Conservation (phyloP, 2,113 vertebrate species). For the Dicrurus megarhynchus region DNA sequence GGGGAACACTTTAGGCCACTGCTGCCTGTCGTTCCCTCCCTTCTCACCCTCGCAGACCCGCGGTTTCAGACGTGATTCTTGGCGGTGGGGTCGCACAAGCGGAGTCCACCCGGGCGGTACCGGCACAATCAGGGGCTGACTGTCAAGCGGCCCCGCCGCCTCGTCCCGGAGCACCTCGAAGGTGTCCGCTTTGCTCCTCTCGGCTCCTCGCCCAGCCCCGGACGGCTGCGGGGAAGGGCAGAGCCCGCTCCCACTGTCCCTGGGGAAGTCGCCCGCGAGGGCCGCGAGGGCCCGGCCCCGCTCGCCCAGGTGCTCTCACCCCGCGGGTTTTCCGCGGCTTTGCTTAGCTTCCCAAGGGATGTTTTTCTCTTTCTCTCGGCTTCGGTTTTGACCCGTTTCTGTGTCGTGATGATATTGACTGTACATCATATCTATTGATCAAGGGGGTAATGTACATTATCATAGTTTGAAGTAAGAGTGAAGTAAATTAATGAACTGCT, state of each 20-base stretch:
- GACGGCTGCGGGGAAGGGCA: neutral
- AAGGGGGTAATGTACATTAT: conserved; percentile 63
- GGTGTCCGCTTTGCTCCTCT: neutral
- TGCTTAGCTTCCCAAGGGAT: neutral
- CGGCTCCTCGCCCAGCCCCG: neutral
- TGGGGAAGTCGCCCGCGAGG: neutral
- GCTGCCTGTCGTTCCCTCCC: neutral
- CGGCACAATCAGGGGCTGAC: neutral
- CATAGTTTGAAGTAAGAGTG: conserved; percentile 72
- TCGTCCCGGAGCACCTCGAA: neutral
- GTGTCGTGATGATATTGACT: conserved; percentile 68
- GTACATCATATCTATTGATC: conserved; percentile 82
- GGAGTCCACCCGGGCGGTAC: neutral
- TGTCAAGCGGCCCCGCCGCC: neutral
- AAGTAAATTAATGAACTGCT: conserved; percentile 83
- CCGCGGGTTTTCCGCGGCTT: neutral
- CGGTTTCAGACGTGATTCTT: neutral
- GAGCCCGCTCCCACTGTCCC: neutral
- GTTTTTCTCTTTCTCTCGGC: neutral
- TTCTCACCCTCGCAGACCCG: neutral
- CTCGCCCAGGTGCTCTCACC: neutral
- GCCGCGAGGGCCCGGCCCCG: neutral
- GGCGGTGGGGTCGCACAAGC: neutral
- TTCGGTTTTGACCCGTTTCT: conserved; percentile 39
- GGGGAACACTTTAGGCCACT: neutral